Evolutionary conservation across 2,797 vertebrate species (phyloP).

Genomic region (Danio aesculapii): DNA sequence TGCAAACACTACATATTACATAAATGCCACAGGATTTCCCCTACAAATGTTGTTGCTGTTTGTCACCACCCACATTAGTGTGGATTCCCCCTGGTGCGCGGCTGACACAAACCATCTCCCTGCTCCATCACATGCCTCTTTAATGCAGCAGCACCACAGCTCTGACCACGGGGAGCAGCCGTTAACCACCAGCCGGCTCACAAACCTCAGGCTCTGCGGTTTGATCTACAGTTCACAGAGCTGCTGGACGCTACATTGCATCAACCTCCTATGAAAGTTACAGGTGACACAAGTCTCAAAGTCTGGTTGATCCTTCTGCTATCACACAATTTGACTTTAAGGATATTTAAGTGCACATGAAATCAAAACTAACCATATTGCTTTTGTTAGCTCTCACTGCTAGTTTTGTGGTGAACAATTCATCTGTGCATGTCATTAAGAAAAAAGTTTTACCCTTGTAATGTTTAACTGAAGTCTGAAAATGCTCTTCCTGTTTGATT

Average conservation of each 20-base stretch:
- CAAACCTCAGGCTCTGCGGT: slow-evolving; percentile 5
- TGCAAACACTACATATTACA: neutral
- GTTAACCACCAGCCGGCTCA: slow-evolving; percentile 25
- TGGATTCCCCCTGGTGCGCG: slow-evolving; percentile 16
- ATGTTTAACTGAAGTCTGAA: too few species aligned
- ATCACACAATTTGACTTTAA: neutral
- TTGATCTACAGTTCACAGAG: slow-evolving; percentile 27
- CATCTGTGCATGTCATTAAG: too few species aligned
- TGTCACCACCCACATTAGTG: slow-evolving; percentile 5
- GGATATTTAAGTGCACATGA: neutral
- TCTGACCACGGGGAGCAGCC: slow-evolving; percentile 4
- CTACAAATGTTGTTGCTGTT: neutral
- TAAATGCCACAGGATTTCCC: neutral
- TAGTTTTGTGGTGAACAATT: too few species aligned
- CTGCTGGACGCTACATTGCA: neutral
- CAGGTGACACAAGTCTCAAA: slow-evolving; percentile 20
- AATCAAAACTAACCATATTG: too few species aligned
- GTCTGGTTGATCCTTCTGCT: neutral
- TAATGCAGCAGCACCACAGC: slow-evolving; percentile 17
- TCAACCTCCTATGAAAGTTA: slow-evolving; percentile 21
- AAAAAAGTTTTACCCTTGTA: too few species aligned
- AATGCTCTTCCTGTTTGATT: too few species aligned
- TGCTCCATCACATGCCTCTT: slow-evolving; percentile 12
- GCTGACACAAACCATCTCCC: slow-evolving; percentile 16
- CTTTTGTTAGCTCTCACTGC: too few species aligned